phyloP scores from a whole-genome alignment of 1,140 invertebrate genomes.

The Drosophila orena region DNA sequence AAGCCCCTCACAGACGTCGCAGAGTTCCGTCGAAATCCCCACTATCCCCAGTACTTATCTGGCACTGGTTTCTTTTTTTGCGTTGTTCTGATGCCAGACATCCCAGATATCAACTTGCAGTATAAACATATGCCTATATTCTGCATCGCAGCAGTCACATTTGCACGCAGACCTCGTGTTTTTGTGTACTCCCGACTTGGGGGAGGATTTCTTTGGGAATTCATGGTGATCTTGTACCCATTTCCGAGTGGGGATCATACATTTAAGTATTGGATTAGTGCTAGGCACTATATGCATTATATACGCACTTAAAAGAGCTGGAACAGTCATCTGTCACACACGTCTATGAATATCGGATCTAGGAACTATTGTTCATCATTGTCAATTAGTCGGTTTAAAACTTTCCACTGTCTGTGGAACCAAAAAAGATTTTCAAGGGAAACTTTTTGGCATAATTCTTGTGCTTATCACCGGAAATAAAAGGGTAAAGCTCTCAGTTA shows the following conservation, averaged over 20 bases:
- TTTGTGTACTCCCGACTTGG: not conserved
- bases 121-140: slow-evolving; percentile 2
- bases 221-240: not conserved
- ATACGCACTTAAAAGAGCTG: too few species aligned
- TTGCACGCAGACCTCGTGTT: not conserved
- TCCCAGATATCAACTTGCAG: slow-evolving; percentile 12
- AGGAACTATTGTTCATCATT: too few species aligned
- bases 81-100: slow-evolving; percentile 26
- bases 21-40: slow-evolving; percentile 18
- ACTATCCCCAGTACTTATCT: slow-evolving; percentile 17
- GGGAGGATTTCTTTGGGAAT: not conserved
- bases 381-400: not conserved
- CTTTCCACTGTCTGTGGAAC: not conserved
- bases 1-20: slow-evolving; percentile 26
- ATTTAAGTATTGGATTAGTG: too few species aligned
- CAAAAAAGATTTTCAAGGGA: not conserved
- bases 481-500: not conserved
- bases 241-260: too few species aligned
- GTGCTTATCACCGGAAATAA: not conserved
- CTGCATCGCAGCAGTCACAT: not conserved
- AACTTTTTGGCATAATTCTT: not conserved
- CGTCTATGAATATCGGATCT: too few species aligned
- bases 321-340: not conserved
- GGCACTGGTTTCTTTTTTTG: slow-evolving; percentile 18
- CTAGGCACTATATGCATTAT: not conserved